Conservation (phyloP, 2,797 vertebrate genomes). For the Squalus acanthias region DNA sequence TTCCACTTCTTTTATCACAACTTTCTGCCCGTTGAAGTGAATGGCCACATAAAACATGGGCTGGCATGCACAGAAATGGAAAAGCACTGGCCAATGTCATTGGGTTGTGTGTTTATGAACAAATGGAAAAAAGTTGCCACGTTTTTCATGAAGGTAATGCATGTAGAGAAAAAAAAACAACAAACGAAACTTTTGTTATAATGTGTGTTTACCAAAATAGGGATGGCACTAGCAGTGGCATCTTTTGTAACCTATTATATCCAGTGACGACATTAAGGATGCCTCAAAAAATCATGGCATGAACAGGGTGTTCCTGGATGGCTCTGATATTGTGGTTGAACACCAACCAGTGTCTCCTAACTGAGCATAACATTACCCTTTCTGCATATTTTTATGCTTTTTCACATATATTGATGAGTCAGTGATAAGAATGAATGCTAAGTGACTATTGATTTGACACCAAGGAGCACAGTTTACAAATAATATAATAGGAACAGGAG, state of each 20-base stretch:
- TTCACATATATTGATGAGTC: neutral
- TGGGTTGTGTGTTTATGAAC: neutral
- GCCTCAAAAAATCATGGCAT: neutral
- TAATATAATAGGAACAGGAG: neutral
- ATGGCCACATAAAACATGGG: neutral
- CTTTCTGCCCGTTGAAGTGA: neutral
- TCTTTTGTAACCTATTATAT: neutral
- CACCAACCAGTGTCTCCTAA: neutral
- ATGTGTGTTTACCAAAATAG: neutral
- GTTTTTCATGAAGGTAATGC: neutral
- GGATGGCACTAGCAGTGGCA: neutral
- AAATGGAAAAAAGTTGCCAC: neutral
- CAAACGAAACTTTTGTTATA: neutral
- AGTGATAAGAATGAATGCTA: neutral
- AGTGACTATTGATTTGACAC: neutral
- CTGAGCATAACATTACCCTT: neutral
- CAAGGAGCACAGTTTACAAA: neutral
- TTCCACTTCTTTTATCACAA: neutral
- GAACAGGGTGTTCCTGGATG: neutral
- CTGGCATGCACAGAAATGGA: neutral
- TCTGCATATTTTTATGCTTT: neutral
- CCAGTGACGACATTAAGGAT: neutral
- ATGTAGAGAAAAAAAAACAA: neutral
- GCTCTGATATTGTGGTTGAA: neutral
- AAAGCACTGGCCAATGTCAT: neutral